Base-by-base conservation (phyloP, 1,140 invertebrate genomes). In the Palaemon carinicauda region DNA sequence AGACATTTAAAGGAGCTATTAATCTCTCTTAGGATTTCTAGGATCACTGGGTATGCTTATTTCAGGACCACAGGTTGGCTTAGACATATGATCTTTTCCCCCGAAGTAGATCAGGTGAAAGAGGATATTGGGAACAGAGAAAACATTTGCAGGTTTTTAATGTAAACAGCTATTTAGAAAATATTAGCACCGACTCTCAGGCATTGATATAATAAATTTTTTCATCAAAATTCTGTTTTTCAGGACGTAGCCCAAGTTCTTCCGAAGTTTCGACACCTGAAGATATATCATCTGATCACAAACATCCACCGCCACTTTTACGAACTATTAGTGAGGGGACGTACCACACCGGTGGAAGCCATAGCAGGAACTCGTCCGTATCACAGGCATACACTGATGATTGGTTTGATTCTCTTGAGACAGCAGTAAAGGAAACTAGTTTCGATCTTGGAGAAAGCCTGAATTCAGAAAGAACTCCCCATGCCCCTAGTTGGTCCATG, bases 191-290 rank as follows among this genome's bases (percentile, higher is more conserved):
- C n/a, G n/a, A n/a, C n/a, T n/a, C n/a, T n/a, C n/a, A n/a, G n/a
- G n/a, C n/a, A n/a, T n/a, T n/a, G n/a, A n/a, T n/a, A n/a, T n/a
- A n/a, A n/a, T n/a, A n/a, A n/a, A n/a, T n/a, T n/a, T n/a, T n/a
- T n/a, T n/a, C n/a, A n/a, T n/a, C n/a, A n/a, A n/a, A n/a, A n/a
- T n/a, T n/a, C n/a, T n/a, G n/a, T n/a, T 31, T 74, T 84, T 24
- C 75, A 86, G 83, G 94, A 3, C 90, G 92, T 0, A 94, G 93
- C 90, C 92, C 93, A 21, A 93, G 92, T 87, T 93, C 93, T 17
- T 94, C 93, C 17, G 93, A 94, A 87, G 94, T 93, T 0, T 94
- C 93, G 9, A 94, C 94, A 9, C 94, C 94, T 14, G 84, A 86
- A 88, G 91, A 91, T 41, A 85, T 92, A n/a, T 90, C 91, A 10